phyloP scores from a whole-genome alignment of 1,140 invertebrate species.

The Pomacea maculata region DNA sequence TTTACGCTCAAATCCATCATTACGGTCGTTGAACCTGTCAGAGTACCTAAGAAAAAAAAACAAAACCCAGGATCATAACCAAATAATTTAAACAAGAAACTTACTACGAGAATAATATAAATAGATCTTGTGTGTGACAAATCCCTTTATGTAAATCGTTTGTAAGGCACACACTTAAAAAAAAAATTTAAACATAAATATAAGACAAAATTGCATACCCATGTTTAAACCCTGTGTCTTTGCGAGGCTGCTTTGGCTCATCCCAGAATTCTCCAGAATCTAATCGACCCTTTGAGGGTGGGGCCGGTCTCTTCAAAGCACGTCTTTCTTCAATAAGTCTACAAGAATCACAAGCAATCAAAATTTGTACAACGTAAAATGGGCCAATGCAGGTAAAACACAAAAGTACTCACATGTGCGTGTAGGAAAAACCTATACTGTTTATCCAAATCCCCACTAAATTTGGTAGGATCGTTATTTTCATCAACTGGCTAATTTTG shows the following conservation, averaged over 20 bases:
- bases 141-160: not conserved
- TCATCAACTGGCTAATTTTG: too few species aligned
- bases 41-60: not conserved
- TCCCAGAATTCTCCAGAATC: slow-evolving; percentile 1
- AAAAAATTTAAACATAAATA: not conserved
- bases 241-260: slow-evolving; percentile 1
- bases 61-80: too few species aligned
- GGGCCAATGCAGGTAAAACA: too few species aligned
- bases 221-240: slow-evolving; percentile 17
- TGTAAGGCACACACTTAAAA: not conserved
- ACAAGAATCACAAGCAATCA: not conserved
- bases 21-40: slow-evolving; percentile 22
- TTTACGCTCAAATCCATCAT: slow-evolving; percentile 24
- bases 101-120: too few species aligned
- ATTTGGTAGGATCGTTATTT: too few species aligned
- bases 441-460: too few species aligned
- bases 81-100: too few species aligned
- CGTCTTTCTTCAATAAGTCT: slow-evolving; percentile 35
- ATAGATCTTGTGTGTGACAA: not conserved
- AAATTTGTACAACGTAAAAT: too few species aligned
- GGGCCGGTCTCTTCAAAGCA: slow-evolving; percentile 43
- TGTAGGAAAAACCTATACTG: too few species aligned
- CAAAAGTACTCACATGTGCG: too few species aligned
- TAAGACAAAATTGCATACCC: not conserved
- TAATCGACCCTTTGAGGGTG: slow-evolving; percentile 10